These are phyloP conservation scores for Ciconia nigra DNA, from an alignment of 2,797 vertebrate species.

Conservation along the genomic window DNA sequence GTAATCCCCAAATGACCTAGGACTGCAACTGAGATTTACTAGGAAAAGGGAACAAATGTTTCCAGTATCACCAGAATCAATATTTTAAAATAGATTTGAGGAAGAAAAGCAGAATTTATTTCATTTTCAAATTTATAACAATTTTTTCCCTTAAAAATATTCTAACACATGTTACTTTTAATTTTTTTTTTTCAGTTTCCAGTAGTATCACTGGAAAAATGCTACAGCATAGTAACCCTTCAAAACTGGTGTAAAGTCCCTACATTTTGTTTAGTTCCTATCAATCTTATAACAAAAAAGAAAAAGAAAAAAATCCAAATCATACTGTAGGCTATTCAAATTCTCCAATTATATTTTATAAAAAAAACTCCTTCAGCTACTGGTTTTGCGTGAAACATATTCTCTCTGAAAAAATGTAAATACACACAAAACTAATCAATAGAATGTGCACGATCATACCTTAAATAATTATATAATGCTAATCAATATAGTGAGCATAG, in stretches of 20 bases:
- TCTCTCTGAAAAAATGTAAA: neutral
- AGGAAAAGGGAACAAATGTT: neutral
- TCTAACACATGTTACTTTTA: neutral
- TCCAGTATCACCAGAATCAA: neutral
- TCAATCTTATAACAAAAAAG: neutral
- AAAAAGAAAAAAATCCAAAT: neutral
- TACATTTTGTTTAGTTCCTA: neutral
- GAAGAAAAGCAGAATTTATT: neutral
- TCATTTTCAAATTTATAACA: neutral
- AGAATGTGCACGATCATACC: neutral
- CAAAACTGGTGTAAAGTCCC: neutral
- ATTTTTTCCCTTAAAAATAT: neutral
- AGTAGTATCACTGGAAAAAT: neutral
- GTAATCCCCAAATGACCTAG: neutral
- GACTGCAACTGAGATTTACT: neutral
- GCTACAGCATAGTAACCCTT: accelerated
- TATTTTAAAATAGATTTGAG: neutral
- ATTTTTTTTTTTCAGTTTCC: neutral
- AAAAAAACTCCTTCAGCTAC: neutral
- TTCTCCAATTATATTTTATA: neutral
- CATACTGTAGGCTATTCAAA: neutral
- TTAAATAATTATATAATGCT: neutral
- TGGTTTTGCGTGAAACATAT: neutral
- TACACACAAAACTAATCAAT: neutral
- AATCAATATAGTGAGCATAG: neutral